Evolutionary conservation across 2,888 invertebrate species (phyloP), one percentile per base, ranked within the genome.

Genomic region (Cantharis flavilabris): DNA sequence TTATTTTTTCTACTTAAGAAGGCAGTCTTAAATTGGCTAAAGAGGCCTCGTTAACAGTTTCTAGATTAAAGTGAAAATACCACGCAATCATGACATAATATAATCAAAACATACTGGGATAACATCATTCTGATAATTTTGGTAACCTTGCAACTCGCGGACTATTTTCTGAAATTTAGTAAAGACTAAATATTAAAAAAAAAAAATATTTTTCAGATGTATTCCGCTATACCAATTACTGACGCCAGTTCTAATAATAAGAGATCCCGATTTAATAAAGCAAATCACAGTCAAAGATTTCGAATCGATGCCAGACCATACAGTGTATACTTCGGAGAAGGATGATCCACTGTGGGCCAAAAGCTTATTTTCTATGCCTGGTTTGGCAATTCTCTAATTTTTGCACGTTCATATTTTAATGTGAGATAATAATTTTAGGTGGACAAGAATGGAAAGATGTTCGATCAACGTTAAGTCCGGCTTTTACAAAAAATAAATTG

Each of bases 401-500:
- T n/a, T 49, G 4, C 2, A n/a, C 13, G 0, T 13, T 1, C 33
- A 33, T 4, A 13, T 3, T 13, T 13, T 33, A 33, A 13, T 33
- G 13, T 13, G 5, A 16, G 16, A 26, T 13, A n/a, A 49, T 49
- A 49, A 0, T 49, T 67, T n/a, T 67, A 67, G 65, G n/a, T 3
- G 11, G 13, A 9, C 9, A 67, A 26, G 7, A 67, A n/a, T 83
- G 83, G 83, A 73, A 70, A 11, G 77, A 80, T 7, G 79, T 83
- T 80, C 65, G 83, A 18, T 63, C 77, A 0, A 79, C 78, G 7
- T 70, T 83, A 33, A 82, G 79, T 72, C 83, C 83, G 11, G 78
- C 80, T 1, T 83, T 82, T 73, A 83, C 83, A 1, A 73, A 78
- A 16, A 79, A 76, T 26, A 83, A 82, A 80, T 78, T 83, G 80